Percentiles rank a stretch among this genome's conserved stretches.
Conservation (phyloP, 2,113 vertebrate species). For the Fulmarus glacialis region DNA sequence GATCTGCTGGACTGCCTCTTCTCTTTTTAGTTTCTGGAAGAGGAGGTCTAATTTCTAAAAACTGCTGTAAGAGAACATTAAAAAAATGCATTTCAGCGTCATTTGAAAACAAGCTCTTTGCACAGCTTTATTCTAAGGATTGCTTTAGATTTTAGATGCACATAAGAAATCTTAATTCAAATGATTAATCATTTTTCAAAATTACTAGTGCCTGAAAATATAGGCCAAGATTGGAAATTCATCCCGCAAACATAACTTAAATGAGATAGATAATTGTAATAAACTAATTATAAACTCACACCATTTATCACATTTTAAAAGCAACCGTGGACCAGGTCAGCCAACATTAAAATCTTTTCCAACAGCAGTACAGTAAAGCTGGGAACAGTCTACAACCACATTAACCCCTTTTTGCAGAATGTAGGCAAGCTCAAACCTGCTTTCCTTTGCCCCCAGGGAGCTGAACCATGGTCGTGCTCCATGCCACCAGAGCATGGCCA, state of each 20-base stretch:
- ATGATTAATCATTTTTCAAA: not conserved
- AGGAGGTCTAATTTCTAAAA: conserved; percentile 48
- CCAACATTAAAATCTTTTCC: not conserved
- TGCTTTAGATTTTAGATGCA: not conserved
- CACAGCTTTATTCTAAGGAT: not conserved
- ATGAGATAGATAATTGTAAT: not conserved
- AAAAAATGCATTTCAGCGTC: not conserved
- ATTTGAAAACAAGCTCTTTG: not conserved
- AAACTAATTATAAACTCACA: not conserved
- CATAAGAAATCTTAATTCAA: not conserved
- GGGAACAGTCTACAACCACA: not conserved
- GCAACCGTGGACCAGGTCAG: not conserved
- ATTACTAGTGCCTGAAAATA: not conserved
- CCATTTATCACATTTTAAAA: not conserved
- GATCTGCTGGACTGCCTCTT: not conserved
- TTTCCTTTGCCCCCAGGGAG: not conserved
- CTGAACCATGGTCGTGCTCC: not conserved
- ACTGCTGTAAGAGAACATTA: not conserved
- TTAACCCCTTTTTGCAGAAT: not conserved
- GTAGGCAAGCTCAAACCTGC: rapidly evolving
- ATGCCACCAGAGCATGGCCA: not conserved
- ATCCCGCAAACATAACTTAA: not conserved
- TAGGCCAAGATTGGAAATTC: not conserved
- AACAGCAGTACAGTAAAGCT: not conserved
- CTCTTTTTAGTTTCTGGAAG: conserved; percentile 32